Evolutionary conservation across 2,113 vertebrate species (phyloP), one percentile per base, ranked within the genome.

Genomic region (Prochilodus magdalenae): DNA sequence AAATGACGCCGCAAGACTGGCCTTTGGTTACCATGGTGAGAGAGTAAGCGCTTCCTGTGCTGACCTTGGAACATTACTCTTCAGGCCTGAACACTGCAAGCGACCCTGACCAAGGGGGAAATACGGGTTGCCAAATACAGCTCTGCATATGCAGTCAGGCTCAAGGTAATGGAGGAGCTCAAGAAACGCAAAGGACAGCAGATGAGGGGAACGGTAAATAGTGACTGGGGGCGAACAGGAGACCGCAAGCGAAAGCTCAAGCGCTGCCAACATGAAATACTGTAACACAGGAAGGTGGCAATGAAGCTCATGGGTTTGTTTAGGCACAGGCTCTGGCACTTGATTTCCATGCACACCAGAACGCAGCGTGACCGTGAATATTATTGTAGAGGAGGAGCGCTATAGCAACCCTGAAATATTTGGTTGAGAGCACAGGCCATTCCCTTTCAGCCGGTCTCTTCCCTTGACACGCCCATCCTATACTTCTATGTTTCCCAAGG

Each of bases 321-420:
- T 71, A 49, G 53, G 81, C 73, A 75, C 27, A 15, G 47, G 75
- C 60, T 73, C 49, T 36, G 7, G 49, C 24, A 26, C 30, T 44
- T 65, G 18, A 60, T 57, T 60, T 69, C 62, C 27, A 67, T 16
- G 71, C 36, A 27, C 63, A 24, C 29, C 57, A 36, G 49, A 70
- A 49, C 30, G 4, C 47, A 66, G 76, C 47, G 30, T 80, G 76
- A 66, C 77, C 8, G 40, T 49, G 71, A 76, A 72, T 83, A 73
- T 86, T 83, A 72, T 76, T 83, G 30, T 71, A 74, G 49, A 67
- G 40, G 11, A 51, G 15, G 65, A 26, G 60, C 12, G 16, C 77
- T 77, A 69, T 74, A 81, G 74, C 66, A 86, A 86, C 81, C 51
- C 27, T 73, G 59, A 76, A 82, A 83, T 73, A 75, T 83, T 80